Evolutionary conservation across 1,140 invertebrate species (phyloP).

Genomic region (Pantala flavescens): DNA sequence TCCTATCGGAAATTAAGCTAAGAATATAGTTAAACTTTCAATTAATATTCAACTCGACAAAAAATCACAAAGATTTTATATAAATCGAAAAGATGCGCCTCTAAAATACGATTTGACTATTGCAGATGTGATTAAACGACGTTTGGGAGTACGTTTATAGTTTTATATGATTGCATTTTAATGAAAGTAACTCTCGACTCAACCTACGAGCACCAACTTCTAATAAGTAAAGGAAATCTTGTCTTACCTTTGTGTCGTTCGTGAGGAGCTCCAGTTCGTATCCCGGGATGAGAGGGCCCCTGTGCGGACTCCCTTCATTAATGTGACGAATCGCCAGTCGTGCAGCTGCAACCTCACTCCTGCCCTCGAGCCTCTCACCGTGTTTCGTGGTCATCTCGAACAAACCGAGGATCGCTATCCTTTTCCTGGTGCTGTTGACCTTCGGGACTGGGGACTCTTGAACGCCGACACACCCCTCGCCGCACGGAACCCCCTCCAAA

Average conservation of each 20-base stretch:
- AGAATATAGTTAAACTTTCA: too few species aligned
- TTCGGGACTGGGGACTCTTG: background rate
- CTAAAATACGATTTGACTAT: too few species aligned
- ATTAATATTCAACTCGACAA: too few species aligned
- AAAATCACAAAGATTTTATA: too few species aligned
- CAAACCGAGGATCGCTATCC: slow-evolving; percentile 43
- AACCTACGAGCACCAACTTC: too few species aligned
- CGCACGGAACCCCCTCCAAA: background rate
- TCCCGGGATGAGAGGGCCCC: slow-evolving; percentile 44
- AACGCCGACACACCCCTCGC: background rate
- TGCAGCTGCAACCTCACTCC: slow-evolving; percentile 62
- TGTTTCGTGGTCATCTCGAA: slow-evolving; percentile 58
- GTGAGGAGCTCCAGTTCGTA: slow-evolving; percentile 59
- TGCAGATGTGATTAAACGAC: too few species aligned
- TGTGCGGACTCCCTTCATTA: slow-evolving; percentile 45
- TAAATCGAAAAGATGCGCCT: too few species aligned
- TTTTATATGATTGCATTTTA: too few species aligned
- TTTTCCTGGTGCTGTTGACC: background rate
- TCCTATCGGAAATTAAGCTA: too few species aligned
- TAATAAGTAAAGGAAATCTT: too few species aligned
- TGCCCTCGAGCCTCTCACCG: slow-evolving; percentile 50
- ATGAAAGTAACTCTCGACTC: too few species aligned
- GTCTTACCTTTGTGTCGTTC: slow-evolving; percentile 69
- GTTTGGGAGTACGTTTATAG: too few species aligned
- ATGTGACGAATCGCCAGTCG: slow-evolving; percentile 60